phyloP scores from a whole-genome alignment of 2,797 vertebrate genomes.

The Falco peregrinus region DNA sequence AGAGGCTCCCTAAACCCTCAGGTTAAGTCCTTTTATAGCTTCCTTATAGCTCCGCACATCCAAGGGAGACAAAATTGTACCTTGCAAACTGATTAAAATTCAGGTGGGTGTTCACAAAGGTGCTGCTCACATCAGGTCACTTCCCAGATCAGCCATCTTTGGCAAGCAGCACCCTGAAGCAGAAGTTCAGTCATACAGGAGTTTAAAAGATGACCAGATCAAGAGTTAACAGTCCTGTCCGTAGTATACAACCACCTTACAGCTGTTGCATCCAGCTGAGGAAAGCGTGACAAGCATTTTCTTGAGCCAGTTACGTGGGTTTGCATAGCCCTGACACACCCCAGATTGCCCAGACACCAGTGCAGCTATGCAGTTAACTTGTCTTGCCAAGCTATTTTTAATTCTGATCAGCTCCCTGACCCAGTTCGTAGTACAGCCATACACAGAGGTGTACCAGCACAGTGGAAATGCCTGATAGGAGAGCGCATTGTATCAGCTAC shows the following conservation, averaged over 20 bases:
- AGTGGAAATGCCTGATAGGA: rapidly evolving
- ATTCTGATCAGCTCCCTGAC: slow-evolving; percentile 40
- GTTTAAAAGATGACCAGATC: neutral
- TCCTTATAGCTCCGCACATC: neutral
- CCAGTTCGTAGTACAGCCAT: slow-evolving; percentile 17
- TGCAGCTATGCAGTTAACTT: neutral
- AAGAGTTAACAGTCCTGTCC: neutral
- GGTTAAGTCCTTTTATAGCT: neutral
- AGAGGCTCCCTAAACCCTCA: neutral
- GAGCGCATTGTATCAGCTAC: neutral
- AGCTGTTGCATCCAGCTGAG: neutral
- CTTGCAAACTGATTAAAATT: neutral
- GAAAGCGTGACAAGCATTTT: neutral
- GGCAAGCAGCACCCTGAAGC: neutral
- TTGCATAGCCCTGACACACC: neutral
- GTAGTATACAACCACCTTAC: neutral
- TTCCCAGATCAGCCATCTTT: neutral
- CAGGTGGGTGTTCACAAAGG: neutral
- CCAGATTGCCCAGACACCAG: neutral
- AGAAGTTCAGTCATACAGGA: neutral
- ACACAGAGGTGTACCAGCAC: neutral
- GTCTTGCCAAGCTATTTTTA: slow-evolving; percentile 31
- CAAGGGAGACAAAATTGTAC: rapidly evolving
- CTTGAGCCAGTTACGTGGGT: neutral
- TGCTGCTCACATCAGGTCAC: neutral